phyloP scores from a whole-genome alignment of 2,888 invertebrate species.

The Nymphalis polychloros region DNA sequence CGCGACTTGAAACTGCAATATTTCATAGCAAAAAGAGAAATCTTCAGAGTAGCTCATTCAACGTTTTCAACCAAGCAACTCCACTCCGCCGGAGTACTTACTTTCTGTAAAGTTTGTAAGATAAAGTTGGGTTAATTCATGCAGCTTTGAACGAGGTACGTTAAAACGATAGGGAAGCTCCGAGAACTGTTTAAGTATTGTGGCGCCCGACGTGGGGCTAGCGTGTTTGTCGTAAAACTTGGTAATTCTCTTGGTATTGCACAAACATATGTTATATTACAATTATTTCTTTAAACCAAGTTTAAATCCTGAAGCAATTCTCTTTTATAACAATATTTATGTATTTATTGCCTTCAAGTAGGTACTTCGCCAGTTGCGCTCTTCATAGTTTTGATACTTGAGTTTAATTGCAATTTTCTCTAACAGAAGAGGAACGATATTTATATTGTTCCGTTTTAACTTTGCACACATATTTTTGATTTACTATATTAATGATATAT shows the following conservation, averaged over 20 bases:
- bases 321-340: neutral
- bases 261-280: neutral
- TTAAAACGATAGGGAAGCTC: conserved; percentile 14
- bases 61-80: conserved; percentile 12
- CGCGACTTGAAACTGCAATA: conserved; percentile 8
- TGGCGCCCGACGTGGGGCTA: conserved; percentile 28
- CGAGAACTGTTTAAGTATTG: conserved; percentile 12
- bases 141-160: conserved; percentile 16
- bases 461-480: neutral
- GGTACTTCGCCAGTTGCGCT: neutral
- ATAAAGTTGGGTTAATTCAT: conserved; percentile 28
- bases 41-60: conserved; percentile 15
- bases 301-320: neutral
- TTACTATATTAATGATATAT: neutral
- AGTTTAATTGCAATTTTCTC: neutral
- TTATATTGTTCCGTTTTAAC: neutral
- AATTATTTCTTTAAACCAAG: neutral
- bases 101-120: conserved; percentile 23
- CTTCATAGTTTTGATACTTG: neutral
- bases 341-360: neutral
- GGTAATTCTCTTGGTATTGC: no score
- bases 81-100: conserved; percentile 15
- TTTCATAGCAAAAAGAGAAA: conserved; percentile 17
- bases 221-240: conserved; percentile 9
- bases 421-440: neutral